phyloP scores from a whole-genome alignment of 2,797 vertebrate species.

The Tenualosa thibaudeaui region DNA sequence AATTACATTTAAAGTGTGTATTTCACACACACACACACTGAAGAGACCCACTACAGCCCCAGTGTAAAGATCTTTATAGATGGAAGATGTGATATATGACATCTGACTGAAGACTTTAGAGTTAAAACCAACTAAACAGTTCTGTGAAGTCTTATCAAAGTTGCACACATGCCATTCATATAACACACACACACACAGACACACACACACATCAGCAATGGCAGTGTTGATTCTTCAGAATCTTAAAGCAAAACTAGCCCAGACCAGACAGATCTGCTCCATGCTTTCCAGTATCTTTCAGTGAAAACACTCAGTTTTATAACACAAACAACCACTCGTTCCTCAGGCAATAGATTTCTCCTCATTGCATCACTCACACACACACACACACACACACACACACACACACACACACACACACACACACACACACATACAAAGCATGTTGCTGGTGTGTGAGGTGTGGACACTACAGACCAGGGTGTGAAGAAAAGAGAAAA shows the following conservation, averaged over 20 bases:
- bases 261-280: neutral
- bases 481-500: neutral
- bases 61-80: too few relatives aligned
- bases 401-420: neutral
- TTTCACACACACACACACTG: neutral
- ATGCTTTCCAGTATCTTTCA: neutral
- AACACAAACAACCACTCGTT: neutral
- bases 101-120: too few relatives aligned
- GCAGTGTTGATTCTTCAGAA: too few relatives aligned
- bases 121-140: too few relatives aligned
- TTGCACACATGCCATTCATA: too few relatives aligned
- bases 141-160: too few relatives aligned
- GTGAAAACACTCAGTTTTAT: neutral
- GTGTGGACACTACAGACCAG: neutral
- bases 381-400: neutral
- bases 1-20: neutral
- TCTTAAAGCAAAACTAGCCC: too few relatives aligned
- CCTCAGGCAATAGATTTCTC: neutral
- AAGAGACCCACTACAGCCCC: too few relatives aligned
- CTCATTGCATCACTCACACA: neutral
- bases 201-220: too few relatives aligned
- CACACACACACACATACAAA: neutral
- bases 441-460: neutral
- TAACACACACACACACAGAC: too few relatives aligned
- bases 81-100: too few relatives aligned